These are phyloP conservation scores for Micoletzkya japonica DNA, from an alignment of 2,888 invertebrate genomes.

Conservation along the genomic window DNA sequence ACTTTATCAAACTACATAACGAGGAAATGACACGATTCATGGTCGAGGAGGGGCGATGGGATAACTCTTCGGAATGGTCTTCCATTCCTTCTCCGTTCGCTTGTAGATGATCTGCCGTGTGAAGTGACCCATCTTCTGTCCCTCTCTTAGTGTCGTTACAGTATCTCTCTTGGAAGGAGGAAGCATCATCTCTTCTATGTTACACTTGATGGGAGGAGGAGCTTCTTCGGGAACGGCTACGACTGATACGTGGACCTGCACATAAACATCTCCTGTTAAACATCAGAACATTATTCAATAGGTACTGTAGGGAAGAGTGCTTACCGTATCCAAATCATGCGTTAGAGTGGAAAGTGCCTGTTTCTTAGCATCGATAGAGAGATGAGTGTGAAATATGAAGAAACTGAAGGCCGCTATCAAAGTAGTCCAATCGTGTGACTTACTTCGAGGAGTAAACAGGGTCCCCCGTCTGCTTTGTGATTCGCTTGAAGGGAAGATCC, in stretches of 20 bases:
- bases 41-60: slow-evolving; percentile 54
- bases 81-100: slow-evolving; percentile 59
- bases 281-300: neutral
- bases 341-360: slow-evolving; percentile 45
- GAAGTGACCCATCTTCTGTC: slow-evolving; percentile 60
- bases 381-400: slow-evolving; percentile 52
- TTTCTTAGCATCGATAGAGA: slow-evolving; percentile 47
- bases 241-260: slow-evolving; percentile 50
- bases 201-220: slow-evolving; percentile 41
- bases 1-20: neutral
- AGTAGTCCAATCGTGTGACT: slow-evolving; percentile 27
- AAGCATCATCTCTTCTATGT: slow-evolving; percentile 56
- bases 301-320: neutral
- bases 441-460: slow-evolving; percentile 57
- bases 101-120: slow-evolving; percentile 59
- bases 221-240: slow-evolving; percentile 41
- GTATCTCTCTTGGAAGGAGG: slow-evolving; percentile 54
- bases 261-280: neutral
- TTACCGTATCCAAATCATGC: slow-evolving; percentile 56
- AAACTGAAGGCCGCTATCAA: slow-evolving; percentile 36
- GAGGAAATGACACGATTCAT: neutral
- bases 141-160: slow-evolving; percentile 41
- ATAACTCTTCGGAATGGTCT: slow-evolving; percentile 59
- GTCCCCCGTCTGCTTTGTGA: slow-evolving; percentile 55
- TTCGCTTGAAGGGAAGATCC: slow-evolving; percentile 54